Evolutionary conservation across 2,797 vertebrate species (phyloP), one percentile per base, ranked within the genome.

Genomic region (Clarias laeviceps): DNA sequence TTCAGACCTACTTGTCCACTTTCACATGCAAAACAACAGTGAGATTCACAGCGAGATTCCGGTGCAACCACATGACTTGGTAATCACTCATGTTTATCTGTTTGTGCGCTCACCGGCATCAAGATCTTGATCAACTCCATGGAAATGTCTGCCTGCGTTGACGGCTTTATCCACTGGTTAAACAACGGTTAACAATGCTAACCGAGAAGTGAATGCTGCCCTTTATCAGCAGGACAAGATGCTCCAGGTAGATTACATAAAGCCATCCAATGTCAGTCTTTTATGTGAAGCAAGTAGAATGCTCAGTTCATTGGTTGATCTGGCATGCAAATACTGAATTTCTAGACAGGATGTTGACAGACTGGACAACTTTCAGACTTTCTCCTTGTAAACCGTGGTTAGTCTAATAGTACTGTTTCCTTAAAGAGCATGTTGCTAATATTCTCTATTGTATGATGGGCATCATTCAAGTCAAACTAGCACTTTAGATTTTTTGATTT

Each of bases 211-310:
- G 40, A 83, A 56, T 62, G 37, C n/a, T 78, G 79, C 34, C 7
- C 76, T 83, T 90, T 89, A 90, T 86, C 83, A 84, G 32, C 27
- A 27, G 85, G 86, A 87, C 88, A 70, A 82, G 81, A 74, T 82
- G 64, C 72, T 76, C 77, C 32, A 85, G 45, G 81, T 86, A 72
- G 87, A 90, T 89, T 81, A 84, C 84, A 62, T 61, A 61, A 78
- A 87, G 45, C 62, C 54, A 73, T 40, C 29, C 40, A 61, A 5
- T 78, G n/a, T 32, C 76, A 80, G 74, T 37, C 66, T 85, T 69
- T 29, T 61, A 69, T 80, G 82, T 87, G 17, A 72, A 69, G 37
- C 50, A 50, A 65, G 12, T 54, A 20, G 29, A 80, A 45, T 24
- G 74, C 59, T 68, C 40, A 24, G 84, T 56, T 82, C 20, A 6